These are phyloP conservation scores for Lagorchestes hirsutus DNA, from an alignment of 2,797 vertebrate species.

Conservation along the genomic window DNA sequence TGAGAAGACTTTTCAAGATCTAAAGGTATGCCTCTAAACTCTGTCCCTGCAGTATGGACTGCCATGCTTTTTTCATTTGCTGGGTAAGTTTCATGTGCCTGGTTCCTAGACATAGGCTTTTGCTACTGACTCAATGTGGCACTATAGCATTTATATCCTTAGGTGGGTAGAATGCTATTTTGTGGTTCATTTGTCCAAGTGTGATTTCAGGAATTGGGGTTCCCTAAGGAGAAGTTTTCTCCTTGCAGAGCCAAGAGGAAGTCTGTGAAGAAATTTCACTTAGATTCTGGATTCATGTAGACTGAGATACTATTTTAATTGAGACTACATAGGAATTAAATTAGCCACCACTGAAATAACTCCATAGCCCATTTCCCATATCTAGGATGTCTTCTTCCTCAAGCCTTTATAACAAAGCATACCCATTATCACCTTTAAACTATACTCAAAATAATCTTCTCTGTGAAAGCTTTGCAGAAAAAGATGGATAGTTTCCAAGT, in stretches of 20 bases:
- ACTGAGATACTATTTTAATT: neutral
- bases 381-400: neutral
- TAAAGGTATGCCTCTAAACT: neutral
- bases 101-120: neutral
- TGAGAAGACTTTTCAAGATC: neutral
- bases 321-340: neutral
- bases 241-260: neutral
- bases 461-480: slow-evolving; percentile 11
- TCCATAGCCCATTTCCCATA: neutral
- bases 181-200: neutral
- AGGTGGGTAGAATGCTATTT: neutral
- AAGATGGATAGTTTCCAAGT: neutral
- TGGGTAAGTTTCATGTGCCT: neutral
- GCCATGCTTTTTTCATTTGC: neutral
- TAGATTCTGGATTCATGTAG: neutral
- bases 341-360: neutral
- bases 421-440: neutral
- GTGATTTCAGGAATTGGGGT: neutral
- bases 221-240: neutral
- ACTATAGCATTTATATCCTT: neutral
- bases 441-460: slow-evolving; percentile 22
- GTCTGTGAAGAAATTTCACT: neutral
- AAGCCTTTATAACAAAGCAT: neutral
- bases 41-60: neutral
- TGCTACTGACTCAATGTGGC: neutral